Base-by-base conservation (phyloP, 2,113 vertebrate genomes). In the Dromiciops gliroides region DNA sequence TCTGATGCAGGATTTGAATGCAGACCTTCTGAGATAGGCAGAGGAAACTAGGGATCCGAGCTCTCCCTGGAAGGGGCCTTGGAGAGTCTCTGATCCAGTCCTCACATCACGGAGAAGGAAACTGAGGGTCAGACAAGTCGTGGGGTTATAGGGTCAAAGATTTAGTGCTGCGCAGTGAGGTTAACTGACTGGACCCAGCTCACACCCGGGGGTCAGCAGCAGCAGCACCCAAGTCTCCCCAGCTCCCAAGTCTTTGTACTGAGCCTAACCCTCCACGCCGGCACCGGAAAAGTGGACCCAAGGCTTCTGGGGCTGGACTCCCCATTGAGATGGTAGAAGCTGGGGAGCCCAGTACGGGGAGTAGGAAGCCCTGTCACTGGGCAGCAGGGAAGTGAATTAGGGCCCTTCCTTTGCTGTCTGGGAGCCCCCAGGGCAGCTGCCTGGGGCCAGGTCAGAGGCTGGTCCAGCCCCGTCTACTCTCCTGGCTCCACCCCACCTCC, bases 291-390 rank as follows among this genome's bases (percentile, higher is more conserved):
- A n/a, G n/a, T n/a, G n/a, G n/a, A n/a, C n/a, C n/a, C n/a, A n/a
- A n/a, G 28, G 9, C 12, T 51, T 89, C 67, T 47, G 60, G 52
- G 22, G 8, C 8, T 3, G 89, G 4, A 50, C 11, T 7, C 48
- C 31, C 16, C 44, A 23, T 0, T 4, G 11, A 16, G 14, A 7
- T 10, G 4, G 50, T 50, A 0, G 8, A 1, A 16, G 14, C 47
- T 16, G 48, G 0, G 25, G 1, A 47, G 93, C 19, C 52, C 22
- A 24, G 50, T 11, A 10, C 10, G 1, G 2, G 11, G 3, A 0
- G 4, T 12, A 31, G 24, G 8, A 19, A 28, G 52, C 50, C 7
- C 3, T 3, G 14, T 6, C 11, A 56, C 5, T 6, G 25, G 1
- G 51, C 28, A 51, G n/a, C 23, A 24, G 51, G 24, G 51, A 52